Evolutionary conservation across 2,888 invertebrate species (phyloP).

Genomic region (Halocaridina rubra): DNA sequence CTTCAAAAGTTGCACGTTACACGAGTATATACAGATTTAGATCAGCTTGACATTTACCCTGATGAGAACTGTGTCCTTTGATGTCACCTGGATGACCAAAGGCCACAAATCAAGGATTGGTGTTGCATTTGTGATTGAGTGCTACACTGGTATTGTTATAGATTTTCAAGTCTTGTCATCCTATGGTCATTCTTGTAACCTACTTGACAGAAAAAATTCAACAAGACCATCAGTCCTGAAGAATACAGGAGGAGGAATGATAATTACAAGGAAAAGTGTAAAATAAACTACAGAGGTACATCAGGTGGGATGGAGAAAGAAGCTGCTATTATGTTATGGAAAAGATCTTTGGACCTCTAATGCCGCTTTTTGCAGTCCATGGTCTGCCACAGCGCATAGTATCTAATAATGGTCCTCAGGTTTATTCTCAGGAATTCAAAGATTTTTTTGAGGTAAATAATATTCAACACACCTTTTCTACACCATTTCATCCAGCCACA

Average conservation of each 20-base stretch:
- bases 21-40: no score
- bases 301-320: not conserved
- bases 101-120: not conserved
- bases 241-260: not conserved
- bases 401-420: slow-evolving; percentile 65
- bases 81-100: slow-evolving; percentile 3
- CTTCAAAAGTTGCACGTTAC: no score
- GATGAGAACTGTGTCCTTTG: not conserved
- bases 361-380: slow-evolving; percentile 61
- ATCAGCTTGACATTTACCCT: not conserved
- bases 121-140: not conserved
- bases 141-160: not conserved
- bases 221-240: not conserved
- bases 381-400: slow-evolving; percentile 65
- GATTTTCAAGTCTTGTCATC: not conserved
- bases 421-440: slow-evolving; percentile 65
- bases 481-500: slow-evolving; percentile 63
- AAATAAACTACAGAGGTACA: not conserved
- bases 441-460: slow-evolving; percentile 57
- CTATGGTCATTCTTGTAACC: not conserved
- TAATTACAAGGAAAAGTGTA: not conserved
- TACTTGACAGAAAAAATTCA: not conserved
- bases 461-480: slow-evolving; percentile 55
- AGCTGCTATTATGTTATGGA: not conserved
- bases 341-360: not conserved